phyloP scores from a whole-genome alignment of 2,797 vertebrate species.

The Lacerta bilineata region DNA sequence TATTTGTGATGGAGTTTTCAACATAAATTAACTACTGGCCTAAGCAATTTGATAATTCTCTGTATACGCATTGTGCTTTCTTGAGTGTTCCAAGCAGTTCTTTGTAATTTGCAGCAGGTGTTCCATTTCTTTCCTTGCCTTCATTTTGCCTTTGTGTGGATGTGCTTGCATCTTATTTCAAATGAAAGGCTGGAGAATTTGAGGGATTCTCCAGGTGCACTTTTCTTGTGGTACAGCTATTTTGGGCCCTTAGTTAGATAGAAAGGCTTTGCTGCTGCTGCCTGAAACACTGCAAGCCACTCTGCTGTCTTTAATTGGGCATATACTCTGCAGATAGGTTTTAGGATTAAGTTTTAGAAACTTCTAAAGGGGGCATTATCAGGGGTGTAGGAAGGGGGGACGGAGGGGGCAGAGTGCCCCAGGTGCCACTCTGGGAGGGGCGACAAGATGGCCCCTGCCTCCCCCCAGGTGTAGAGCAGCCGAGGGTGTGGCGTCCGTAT shows the following conservation, averaged over 20 bases:
- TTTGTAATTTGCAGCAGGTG: background rate
- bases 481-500: too few species aligned
- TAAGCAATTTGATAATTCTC: background rate
- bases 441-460: too few species aligned
- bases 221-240: conserved; percentile 29
- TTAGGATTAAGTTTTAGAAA: too few species aligned
- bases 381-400: too few species aligned
- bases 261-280: conserved; percentile 34
- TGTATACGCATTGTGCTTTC: background rate
- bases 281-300: conserved; percentile 23
- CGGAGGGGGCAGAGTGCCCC: too few species aligned
- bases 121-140: conserved; percentile 25
- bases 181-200: background rate
- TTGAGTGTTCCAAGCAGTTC: background rate
- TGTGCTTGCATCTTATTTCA: conserved; percentile 3
- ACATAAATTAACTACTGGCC: background rate
- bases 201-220: conserved; percentile 15
- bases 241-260: conserved; percentile 12
- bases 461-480: too few species aligned
- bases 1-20: background rate
- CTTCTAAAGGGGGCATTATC: background rate
- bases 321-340: conserved; percentile 18
- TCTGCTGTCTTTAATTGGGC: conserved; percentile 41
- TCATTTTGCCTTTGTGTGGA: conserved; percentile 6
- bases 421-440: too few species aligned